A percentile compares a stretch with the other conserved stretches of the same genome.
Evolutionary conservation across 2,113 vertebrate genomes (phyloP).

Genomic region (Crypturellus undulatus): DNA sequence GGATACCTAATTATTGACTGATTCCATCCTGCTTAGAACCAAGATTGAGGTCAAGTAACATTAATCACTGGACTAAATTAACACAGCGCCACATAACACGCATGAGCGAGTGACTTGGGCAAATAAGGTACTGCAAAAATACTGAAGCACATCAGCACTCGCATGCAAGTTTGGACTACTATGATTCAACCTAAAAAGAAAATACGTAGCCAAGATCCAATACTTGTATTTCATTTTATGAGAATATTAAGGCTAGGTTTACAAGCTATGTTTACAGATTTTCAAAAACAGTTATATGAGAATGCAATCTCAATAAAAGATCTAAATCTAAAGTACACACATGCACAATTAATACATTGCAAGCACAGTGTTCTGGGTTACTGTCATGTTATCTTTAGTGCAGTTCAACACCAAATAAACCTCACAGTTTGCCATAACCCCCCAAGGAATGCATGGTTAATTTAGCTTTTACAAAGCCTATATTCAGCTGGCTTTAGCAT

Average conservation of each 20-base stretch:
- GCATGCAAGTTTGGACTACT: not conserved
- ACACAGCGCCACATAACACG: not conserved
- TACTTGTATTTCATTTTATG: not conserved
- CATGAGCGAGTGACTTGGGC: not conserved
- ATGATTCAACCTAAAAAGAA: not conserved
- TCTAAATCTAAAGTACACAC: not conserved
- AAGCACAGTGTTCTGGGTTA: not conserved
- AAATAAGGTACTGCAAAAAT: not conserved
- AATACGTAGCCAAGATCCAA: not conserved
- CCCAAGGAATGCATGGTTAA: slow-evolving; percentile 44
- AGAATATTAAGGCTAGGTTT: not conserved
- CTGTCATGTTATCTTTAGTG: not conserved
- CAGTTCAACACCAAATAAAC: slow-evolving; percentile 36
- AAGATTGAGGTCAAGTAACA: slow-evolving; percentile 4
- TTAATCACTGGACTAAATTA: not conserved
- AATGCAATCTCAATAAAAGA: not conserved
- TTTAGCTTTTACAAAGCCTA: slow-evolving; percentile 58
- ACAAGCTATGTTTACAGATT: not conserved
- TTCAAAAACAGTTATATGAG: not conserved
- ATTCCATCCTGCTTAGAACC: not conserved
- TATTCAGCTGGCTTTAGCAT: slow-evolving; percentile 59
- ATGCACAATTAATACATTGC: not conserved
- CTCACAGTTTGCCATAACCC: slow-evolving; percentile 46
- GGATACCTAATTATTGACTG: not conserved
- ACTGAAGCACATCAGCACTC: not conserved